Base-by-base conservation (phyloP, 2,113 vertebrate species). In the Oophaga pumilio region DNA sequence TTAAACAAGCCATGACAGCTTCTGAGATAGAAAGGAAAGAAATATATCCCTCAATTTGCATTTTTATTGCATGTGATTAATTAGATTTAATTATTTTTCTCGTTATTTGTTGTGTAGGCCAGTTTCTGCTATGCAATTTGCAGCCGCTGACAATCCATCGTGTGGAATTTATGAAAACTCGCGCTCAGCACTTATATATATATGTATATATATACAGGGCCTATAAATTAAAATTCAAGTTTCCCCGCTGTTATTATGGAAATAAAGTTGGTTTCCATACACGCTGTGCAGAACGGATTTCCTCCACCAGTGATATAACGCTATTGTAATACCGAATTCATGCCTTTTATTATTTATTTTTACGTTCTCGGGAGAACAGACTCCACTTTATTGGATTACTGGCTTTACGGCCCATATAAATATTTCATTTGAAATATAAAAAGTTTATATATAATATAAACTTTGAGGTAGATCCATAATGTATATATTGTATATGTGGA, bases 381-480 rank as follows among this genome's bases (percentile, higher is more conserved):
- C 56, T 74, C 82, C 52, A 71, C 76, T 87, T 62, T 87, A 78
- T 82, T 73, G 71, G 20, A 59, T 76, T 87, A 60, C 71, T 49
- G 18, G 14, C 71, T 73, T 87, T 82, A 87, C 68, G 26, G 86
- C 86, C 64, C n/a, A 73, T 73, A 74, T 87, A 82, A 87, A 87
- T 82, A 82, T 87, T 87, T 87, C 68, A 82, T 82, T 73, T 28
- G n/a, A 87, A 87, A 49, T 76, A 82, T 76, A 87, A 87, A 87
- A 82, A 73, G 68, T 87, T 87, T 87, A 82, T 82, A 76, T 76
- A 60, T 76, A 87, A 87, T 74, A 82, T 87, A 87, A 87, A 87
- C 68, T 74, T 82, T 82, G 86, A 87, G 86, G 86, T 82, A 87
- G 79, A 82, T 73, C 28, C 79, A 82, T 87, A 82, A 87, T 82